Evolutionary conservation across 1,140 invertebrate species (phyloP).

Genomic region (Matsumurasca onukii): DNA sequence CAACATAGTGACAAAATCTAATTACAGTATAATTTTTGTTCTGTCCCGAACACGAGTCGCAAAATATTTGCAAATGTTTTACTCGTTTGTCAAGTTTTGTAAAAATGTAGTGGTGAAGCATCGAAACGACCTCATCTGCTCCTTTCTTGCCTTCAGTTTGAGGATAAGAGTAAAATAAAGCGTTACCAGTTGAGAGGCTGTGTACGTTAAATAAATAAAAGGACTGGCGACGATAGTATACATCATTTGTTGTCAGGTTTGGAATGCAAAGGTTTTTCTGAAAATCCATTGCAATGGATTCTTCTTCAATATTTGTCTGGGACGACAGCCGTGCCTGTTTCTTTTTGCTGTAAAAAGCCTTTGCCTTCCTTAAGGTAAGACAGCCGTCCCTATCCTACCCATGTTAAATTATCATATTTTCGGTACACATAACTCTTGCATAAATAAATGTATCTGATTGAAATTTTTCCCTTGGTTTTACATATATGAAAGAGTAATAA

Average conservation of each 20-base stretch:
- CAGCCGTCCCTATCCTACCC: no score
- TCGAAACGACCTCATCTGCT: constrained; percentile 33
- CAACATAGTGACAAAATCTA: constrained; percentile 31
- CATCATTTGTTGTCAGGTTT: constrained; percentile 34
- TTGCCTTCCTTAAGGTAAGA: constrained; percentile 31
- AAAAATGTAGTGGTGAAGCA: constrained; percentile 31
- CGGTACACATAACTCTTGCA: no score
- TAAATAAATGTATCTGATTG: no score
- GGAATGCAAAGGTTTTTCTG: constrained; percentile 33
- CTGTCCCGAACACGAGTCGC: constrained; percentile 32
- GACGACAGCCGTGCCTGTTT: constrained; percentile 2
- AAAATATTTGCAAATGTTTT: constrained; percentile 31
- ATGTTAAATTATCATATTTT: no score
- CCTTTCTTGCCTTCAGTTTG: constrained; percentile 33
- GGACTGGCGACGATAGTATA: constrained; percentile 35
- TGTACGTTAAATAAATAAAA: constrained; percentile 33
- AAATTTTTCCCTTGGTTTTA: no score
- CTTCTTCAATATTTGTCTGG: constrained; percentile 7
- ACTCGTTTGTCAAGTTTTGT: constrained; percentile 23
- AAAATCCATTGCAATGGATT: constrained; percentile 34
- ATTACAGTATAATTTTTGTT: constrained; percentile 32
- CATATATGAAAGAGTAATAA: no score
- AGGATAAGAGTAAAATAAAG: constrained; percentile 36
- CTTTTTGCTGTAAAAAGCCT: constrained; percentile 33
- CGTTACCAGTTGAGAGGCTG: constrained; percentile 15